Conservation (phyloP, 2,797 vertebrate species). For the Lacerta bilineata region DNA sequence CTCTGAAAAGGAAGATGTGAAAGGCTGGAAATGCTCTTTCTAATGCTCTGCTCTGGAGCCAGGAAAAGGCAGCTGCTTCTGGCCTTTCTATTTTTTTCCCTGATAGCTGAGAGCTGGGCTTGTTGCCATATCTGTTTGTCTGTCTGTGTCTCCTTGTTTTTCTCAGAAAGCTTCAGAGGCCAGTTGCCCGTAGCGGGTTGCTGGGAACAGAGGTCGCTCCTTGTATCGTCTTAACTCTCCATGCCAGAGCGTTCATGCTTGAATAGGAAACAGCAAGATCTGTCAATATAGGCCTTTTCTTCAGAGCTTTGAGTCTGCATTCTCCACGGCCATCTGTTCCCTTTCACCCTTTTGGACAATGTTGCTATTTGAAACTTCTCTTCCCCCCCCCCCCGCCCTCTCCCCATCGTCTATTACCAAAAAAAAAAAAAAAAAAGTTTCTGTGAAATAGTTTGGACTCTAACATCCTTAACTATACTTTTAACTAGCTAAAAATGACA, state of each 20-base stretch:
- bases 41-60: conserved; percentile 62
- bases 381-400: conserved; percentile 66
- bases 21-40: conserved; percentile 65
- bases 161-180: conserved; percentile 73
- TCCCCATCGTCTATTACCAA: conserved; percentile 54
- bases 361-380: conserved; percentile 85
- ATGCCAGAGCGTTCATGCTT: conserved; percentile 79
- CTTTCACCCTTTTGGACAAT: conserved; percentile 87
- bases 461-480: conserved; percentile 53
- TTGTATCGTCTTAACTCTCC: conserved; percentile 77
- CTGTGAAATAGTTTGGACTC: conserved; percentile 59
- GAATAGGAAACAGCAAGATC: conserved; percentile 84
- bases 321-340: conserved; percentile 87
- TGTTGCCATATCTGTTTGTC: conserved; percentile 77
- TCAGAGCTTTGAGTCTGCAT: conserved; percentile 81
- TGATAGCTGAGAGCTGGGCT: conserved; percentile 68
- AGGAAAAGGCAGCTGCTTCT: conserved; percentile 77
- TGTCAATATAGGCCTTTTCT: conserved; percentile 83
- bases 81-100: conserved; percentile 62
- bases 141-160: conserved; percentile 75
- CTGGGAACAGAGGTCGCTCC: conserved; percentile 81
- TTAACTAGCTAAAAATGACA: conserved; percentile 42
- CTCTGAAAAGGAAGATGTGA: conserved; percentile 74
- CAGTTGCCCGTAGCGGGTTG: conserved; percentile 74
- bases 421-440: conserved; percentile 61